Percentiles rank a stretch among this genome's conserved stretches.
Evolutionary conservation across 2,797 vertebrate genomes (phyloP).

Genomic region (Dendrocincla fuliginosa): DNA sequence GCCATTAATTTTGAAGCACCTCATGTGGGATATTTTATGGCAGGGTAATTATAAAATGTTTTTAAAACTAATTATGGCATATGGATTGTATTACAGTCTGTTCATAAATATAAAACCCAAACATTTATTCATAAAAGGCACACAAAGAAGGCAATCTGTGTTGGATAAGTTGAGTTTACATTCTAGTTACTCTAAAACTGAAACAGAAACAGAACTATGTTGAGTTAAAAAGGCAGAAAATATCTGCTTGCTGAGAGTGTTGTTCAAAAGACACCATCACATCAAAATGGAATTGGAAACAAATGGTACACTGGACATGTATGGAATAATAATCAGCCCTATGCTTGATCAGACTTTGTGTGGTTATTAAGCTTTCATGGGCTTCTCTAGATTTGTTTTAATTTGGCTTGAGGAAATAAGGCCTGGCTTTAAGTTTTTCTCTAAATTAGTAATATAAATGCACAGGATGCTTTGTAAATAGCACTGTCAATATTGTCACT

Average conservation of each 20-base stretch:
- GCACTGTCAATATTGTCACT: background rate
- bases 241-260: background rate
- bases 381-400: constrained; percentile 72
- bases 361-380: background rate
- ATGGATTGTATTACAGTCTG: background rate
- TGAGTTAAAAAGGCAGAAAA: background rate
- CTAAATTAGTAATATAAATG: constrained; percentile 59
- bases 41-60: background rate
- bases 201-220: background rate
- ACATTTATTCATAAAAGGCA: background rate
- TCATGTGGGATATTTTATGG: background rate
- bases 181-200: background rate
- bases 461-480: constrained; percentile 36
- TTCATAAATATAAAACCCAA: background rate
- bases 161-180: background rate
- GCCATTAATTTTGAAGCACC: background rate
- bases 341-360: background rate
- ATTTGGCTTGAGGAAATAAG: constrained; percentile 62
- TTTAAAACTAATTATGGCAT: background rate
- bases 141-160: background rate
- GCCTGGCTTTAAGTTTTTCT: background rate
- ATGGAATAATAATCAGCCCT: constrained; percentile 55
- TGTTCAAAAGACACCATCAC: background rate
- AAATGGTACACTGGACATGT: background rate
- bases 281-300: background rate